phyloP scores from a whole-genome alignment of 2,888 invertebrate species.

The Leptinotarsa rubiginosa region DNA sequence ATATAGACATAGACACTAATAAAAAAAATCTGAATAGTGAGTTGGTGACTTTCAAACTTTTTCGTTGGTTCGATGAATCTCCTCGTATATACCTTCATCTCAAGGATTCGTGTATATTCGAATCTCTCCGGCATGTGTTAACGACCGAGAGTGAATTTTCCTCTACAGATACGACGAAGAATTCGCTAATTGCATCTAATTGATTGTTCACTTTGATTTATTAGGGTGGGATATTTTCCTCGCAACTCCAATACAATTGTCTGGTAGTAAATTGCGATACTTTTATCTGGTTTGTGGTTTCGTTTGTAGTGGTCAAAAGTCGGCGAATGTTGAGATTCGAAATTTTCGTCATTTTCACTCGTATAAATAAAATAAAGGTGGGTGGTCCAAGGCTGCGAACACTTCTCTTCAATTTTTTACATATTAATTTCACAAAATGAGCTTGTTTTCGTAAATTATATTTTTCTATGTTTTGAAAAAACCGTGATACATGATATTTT shows the following conservation, averaged over 20 bases:
- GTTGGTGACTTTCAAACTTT: not conserved
- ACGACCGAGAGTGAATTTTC: slow-evolving; percentile 37
- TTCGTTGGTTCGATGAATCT: not conserved
- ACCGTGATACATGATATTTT: no score
- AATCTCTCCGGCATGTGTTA: slow-evolving; percentile 14
- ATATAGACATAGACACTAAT: no score
- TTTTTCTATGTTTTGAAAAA: no score
- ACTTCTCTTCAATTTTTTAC: no score
- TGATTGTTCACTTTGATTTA: slow-evolving; percentile 40
- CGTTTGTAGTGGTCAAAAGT: not conserved
- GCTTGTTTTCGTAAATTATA: no score
- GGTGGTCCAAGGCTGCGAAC: no score
- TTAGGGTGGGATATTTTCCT: slow-evolving; percentile 28
- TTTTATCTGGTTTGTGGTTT: not conserved
- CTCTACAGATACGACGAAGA: slow-evolving; percentile 31
- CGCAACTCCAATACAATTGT: not conserved
- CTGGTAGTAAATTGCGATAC: not conserved
- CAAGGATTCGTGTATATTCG: not conserved
- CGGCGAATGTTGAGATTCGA: not conserved
- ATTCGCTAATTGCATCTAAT: slow-evolving; percentile 40
- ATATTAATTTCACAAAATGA: no score
- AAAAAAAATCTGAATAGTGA: no score
- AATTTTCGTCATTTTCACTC: no score
- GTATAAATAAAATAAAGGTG: no score
- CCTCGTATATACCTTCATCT: not conserved